Percentiles rank a stretch among this genome's conserved stretches.
phyloP scores from a whole-genome alignment of 2,113 vertebrate species.

The Porphyrio hochstetteri region DNA sequence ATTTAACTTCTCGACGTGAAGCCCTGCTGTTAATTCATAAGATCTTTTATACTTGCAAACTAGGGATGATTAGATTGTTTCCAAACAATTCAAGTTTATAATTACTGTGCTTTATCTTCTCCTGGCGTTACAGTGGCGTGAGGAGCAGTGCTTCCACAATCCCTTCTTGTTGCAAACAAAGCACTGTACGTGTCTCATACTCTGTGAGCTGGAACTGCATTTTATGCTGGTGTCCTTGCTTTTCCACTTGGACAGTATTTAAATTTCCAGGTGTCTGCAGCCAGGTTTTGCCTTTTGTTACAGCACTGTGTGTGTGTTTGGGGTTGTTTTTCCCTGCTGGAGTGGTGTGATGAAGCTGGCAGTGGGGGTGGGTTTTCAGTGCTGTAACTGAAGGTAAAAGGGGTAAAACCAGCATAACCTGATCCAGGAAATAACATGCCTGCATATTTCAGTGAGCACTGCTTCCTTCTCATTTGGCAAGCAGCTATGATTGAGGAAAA shows the following conservation, averaged over 20 bases:
- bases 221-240: neutral
- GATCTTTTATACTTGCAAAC: neutral
- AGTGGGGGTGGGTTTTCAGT: neutral
- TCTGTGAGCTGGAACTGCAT: neutral
- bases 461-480: neutral
- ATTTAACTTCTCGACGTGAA: neutral
- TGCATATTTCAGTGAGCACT: neutral
- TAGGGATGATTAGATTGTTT: neutral
- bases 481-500: neutral
- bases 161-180: neutral
- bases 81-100: neutral
- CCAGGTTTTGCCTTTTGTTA: neutral
- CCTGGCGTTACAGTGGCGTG: fast-evolving
- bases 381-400: neutral
- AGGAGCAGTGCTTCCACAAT: neutral
- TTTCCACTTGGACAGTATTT: neutral
- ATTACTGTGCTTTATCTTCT: neutral
- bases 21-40: neutral
- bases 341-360: neutral
- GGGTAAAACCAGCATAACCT: neutral
- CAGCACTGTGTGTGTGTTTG: neutral
- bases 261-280: neutral
- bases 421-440: neutral
- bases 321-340: neutral
- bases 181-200: neutral